These are phyloP conservation scores for Drosophila demipolita DNA, from an alignment of 2,888 invertebrate species.

Conservation along the genomic window DNA sequence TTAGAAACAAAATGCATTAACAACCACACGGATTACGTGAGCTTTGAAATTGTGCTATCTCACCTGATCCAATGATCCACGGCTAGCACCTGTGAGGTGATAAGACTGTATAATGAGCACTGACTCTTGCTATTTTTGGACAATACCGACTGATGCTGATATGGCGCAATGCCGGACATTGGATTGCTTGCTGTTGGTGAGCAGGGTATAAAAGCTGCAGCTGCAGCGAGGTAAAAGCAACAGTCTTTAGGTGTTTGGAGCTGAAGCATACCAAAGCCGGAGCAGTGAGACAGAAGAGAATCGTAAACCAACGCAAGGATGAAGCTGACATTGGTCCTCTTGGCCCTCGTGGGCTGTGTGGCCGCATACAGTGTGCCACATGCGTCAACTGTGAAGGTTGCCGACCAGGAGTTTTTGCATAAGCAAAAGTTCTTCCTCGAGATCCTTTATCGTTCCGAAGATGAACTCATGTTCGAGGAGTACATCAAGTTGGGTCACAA, in stretches of 20 bases:
- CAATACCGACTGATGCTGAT: constrained; percentile 32
- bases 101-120: constrained; percentile 34
- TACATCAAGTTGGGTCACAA: constrained; percentile 73
- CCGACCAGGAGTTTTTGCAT: constrained; percentile 69
- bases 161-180: constrained; percentile 31
- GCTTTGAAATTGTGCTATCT: constrained; percentile 34
- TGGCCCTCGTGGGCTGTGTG: constrained; percentile 79
- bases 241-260: constrained; percentile 81
- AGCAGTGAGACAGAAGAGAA: constrained; percentile 57
- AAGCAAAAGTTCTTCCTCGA: constrained; percentile 80
- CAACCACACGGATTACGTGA: constrained; percentile 12
- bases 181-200: neutral
- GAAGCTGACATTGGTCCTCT: constrained; percentile 79
- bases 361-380: constrained; percentile 67
- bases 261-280: constrained; percentile 67
- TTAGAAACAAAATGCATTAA: constrained; percentile 30
- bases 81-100: constrained; percentile 15
- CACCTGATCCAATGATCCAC: constrained; percentile 20
- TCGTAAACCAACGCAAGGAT: constrained; percentile 44
- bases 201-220: constrained; percentile 62
- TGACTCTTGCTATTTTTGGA: constrained; percentile 42
- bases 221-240: constrained; percentile 45
- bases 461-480: constrained; percentile 79
- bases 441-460: constrained; percentile 70
- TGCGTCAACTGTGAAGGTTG: constrained; percentile 65